Evolutionary conservation across 2,113 vertebrate genomes (phyloP), one percentile per base, ranked within the genome.

Genomic region (Gopherus evgoodei): DNA sequence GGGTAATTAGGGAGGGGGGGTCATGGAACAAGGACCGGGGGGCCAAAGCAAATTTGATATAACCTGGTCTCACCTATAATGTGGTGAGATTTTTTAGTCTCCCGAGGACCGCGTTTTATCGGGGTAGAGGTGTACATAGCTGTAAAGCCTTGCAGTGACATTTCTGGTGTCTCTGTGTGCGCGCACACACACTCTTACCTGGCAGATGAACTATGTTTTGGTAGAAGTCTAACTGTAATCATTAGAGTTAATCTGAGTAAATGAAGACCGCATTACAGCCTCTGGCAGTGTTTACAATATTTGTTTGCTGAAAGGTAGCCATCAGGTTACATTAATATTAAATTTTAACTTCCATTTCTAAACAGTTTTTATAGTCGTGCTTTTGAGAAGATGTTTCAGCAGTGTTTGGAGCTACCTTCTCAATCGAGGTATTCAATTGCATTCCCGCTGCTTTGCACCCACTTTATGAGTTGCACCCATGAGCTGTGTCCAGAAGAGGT

Each of bases 301-400:
- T 14, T 52, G 31, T 87, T 87, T 44, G 57, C 62, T 21, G 17
- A 72, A 59, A 22, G 72, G 29, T 81, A 49, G 14, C 44, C 27
- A 12, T 17, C 81, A 82, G 90, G 4, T 13, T 22, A 21, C 5
- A 4, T 49, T 4, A 47, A 6, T 91, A 81, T 86, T 90, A 21
- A 80, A 84, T 96, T 96, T 96, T 85, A 93, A 72, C 94, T 79
- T 93, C 44, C 97, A 0, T 98, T 95, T 97, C 59, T 75, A 50
- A 86, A 96, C 90, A 99, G 99, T 97, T 99, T 99, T 98, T 99
- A 99, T 98, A 99, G 99, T 97, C 99, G 99, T 93, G 99, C 99
- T 53, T 99, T 99, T 98, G 99, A 99, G 97, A 99, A 99, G 98
- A 99, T 99, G 99, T 99, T 99, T 97, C 99, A 99, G 94, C 99